A percentile compares a stretch with the other conserved stretches of the same genome.
phyloP scores from a whole-genome alignment of 2,888 invertebrate species.

The Lapara coniferarum region DNA sequence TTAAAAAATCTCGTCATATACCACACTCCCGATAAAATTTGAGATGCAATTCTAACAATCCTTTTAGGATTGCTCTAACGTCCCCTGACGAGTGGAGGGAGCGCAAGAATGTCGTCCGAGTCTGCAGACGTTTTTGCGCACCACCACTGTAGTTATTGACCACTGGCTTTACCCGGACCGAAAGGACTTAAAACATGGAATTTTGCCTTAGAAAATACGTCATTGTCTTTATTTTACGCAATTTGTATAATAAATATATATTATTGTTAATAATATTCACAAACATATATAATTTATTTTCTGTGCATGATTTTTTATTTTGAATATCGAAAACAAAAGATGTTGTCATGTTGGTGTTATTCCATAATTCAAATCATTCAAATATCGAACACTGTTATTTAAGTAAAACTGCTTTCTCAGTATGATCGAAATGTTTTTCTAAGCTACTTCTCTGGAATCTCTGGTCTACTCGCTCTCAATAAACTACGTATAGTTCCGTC shows the following conservation, averaged over 20 bases:
- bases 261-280: neutral
- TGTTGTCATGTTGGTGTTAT: neutral
- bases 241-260: neutral
- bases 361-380: neutral
- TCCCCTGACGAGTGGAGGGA: constrained; percentile 51
- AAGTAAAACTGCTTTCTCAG: constrained; percentile 11
- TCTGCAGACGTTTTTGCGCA: constrained; percentile 74
- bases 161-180: constrained; percentile 38
- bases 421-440: constrained; percentile 13
- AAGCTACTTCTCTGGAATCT: neutral
- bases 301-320: neutral
- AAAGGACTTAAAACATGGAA: constrained; percentile 22
- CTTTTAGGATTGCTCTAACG: constrained; percentile 62
- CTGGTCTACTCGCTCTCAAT: neutral
- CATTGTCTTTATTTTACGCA: neutral
- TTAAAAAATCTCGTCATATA: constrained; percentile 40
- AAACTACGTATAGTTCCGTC: neutral
- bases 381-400: constrained; percentile 10
- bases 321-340: constrained; percentile 1
- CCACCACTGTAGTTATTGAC: constrained; percentile 66
- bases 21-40: constrained; percentile 30
- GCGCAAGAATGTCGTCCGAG: constrained; percentile 69
- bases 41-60: constrained; percentile 56
- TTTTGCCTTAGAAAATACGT: constrained; percentile 13
- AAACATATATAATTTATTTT: neutral